Evolutionary conservation across 2,797 vertebrate species (phyloP), one percentile per base, ranked within the genome.

Genomic region (Spinibarbus caldwelli): DNA sequence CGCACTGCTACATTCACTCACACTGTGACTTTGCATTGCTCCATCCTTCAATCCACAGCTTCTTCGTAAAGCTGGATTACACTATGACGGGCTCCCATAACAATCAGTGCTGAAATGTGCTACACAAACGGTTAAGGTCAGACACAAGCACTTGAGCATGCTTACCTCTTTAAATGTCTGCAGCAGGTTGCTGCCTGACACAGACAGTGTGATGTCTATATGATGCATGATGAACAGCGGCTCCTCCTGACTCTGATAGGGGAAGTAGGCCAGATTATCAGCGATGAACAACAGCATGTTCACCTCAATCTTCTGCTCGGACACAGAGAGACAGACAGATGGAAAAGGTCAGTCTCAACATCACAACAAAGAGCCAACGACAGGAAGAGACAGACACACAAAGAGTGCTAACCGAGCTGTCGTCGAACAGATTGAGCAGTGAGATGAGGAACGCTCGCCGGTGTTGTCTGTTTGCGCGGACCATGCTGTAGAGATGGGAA

Each of bases 171-270:
- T 98, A 93, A 99, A 99, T 79, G 97, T 97, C 94, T 99, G 98
- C 86, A 99, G 95, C 86, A 99, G 94, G 92, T 99, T 99, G 93
- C 97, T 98, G 82, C 98, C 98, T 88, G 97, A 99, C 90, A 99
- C 98, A 29, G 98, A 99, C 67, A 99, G 94, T 8, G 96, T 98
- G 90, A 99, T 99, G 92, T 99, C 98, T 95, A 99, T 98, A 90
- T 99, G 98, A 93, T 99, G 98, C 97, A 99, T 98, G 93, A 99
- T 98, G 93, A 99, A 99, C 83, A 99, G 96, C 36, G 98, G 97
- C 93, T 99, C 98, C 91, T 99, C 98, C 91, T 99, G 98, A 87
- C 95, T 96, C 95, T 99, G 98, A 89, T 96, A 99, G 62, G 97
- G 97, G 93, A 99, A 99, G 94, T 96, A 97, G 89, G 97, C 97